These are phyloP conservation scores for Sarcoramphus papa DNA, from an alignment of 2,797 vertebrate species.

Conservation along the genomic window DNA sequence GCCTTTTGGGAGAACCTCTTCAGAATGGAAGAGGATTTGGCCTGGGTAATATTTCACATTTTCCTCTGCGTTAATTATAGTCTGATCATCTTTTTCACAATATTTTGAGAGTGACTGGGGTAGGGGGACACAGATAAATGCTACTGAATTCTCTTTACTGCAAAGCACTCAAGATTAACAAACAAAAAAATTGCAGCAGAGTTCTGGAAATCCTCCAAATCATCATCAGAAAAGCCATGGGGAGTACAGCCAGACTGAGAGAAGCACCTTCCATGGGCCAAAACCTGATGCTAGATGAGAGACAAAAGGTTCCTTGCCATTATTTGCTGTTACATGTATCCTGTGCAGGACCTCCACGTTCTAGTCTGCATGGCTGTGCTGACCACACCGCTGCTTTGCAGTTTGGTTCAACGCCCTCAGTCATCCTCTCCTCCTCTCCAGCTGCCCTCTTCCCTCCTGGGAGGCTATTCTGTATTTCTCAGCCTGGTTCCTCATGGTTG, in stretches of 20 bases:
- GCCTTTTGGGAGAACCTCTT: neutral
- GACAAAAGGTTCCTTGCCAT: neutral
- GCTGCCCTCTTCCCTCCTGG: neutral
- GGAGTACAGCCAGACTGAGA: neutral
- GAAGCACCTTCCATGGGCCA: neutral
- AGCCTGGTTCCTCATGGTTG: neutral
- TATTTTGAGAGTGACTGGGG: neutral
- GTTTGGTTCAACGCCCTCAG: neutral
- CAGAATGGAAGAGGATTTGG: neutral
- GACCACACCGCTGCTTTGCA: neutral
- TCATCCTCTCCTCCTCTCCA: neutral
- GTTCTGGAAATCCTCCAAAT: neutral
- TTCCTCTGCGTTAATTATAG: neutral
- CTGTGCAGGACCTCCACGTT: neutral
- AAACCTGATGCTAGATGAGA: neutral
- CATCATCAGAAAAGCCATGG: neutral
- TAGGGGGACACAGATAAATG: neutral
- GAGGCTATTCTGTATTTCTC: neutral
- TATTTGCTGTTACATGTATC: neutral
- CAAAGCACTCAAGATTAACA: neutral
- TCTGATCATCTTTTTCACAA: neutral
- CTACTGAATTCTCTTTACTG: neutral
- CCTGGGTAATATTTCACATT: neutral
- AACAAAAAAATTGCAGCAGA: neutral
- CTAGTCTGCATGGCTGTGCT: neutral